These are phyloP conservation scores for Taeniopygia guttata DNA, from an alignment of 2,797 vertebrate genomes.

Conservation along the genomic window DNA sequence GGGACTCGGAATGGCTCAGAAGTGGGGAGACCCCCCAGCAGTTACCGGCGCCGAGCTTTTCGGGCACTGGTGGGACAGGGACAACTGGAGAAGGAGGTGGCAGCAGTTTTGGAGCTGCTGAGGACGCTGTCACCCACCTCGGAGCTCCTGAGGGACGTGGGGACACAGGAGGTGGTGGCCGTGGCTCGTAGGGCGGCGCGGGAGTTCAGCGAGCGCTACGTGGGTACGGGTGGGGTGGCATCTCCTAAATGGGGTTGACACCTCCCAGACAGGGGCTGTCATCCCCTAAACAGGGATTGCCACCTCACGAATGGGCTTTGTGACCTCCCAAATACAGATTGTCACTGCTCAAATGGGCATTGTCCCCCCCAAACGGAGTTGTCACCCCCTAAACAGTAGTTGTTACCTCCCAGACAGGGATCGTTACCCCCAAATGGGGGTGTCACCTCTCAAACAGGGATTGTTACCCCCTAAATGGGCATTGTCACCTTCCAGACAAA, in stretches of 20 bases:
- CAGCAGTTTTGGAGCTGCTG: conserved; percentile 70
- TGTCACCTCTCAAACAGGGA: background rate
- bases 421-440: background rate
- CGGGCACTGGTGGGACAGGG: conserved; percentile 50
- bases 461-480: background rate
- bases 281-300: no score
- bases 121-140: conserved; percentile 48
- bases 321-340: background rate
- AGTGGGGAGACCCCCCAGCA: conserved; percentile 32
- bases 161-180: conserved; percentile 43
- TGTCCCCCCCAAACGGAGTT: background rate
- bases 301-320: background rate
- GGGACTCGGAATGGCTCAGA: background rate
- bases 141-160: conserved; percentile 51
- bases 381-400: background rate
- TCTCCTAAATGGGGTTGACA: background rate
- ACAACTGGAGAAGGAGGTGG: conserved; percentile 72
- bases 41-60: conserved; percentile 75
- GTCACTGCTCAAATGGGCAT: background rate
- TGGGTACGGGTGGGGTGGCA: conserved; percentile 72
- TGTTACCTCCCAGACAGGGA: background rate
- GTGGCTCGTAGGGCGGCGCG: conserved; percentile 1
- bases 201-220: conserved; percentile 78
- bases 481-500: background rate
- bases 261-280: background rate